These are phyloP conservation scores for Caranx ignobilis DNA, from an alignment of 2,113 vertebrate genomes.

Conservation along the genomic window DNA sequence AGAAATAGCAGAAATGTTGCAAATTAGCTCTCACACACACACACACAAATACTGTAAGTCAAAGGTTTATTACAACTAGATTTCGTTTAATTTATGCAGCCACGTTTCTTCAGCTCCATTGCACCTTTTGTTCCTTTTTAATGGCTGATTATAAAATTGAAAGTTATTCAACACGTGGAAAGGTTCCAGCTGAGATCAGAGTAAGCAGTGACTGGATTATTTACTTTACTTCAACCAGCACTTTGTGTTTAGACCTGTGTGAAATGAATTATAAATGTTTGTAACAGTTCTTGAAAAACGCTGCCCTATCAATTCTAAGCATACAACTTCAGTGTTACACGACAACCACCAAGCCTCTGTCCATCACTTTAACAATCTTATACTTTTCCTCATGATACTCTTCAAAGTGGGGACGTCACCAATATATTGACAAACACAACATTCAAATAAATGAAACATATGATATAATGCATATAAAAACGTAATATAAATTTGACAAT, in stretches of 20 bases:
- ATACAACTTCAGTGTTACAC: slow-evolving; percentile 8
- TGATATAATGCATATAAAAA: too few species aligned
- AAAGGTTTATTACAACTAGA: slow-evolving; percentile 33
- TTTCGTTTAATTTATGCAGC: slow-evolving; percentile 35
- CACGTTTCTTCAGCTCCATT: slow-evolving; percentile 17
- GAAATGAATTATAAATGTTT: slow-evolving; percentile 19
- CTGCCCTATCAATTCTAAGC: background rate
- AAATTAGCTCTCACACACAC: slow-evolving; percentile 9
- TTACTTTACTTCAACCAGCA: slow-evolving; percentile 42
- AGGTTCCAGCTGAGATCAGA: slow-evolving; percentile 32
- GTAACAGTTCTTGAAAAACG: slow-evolving; percentile 15
- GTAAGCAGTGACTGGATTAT: slow-evolving; percentile 36
- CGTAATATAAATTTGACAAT: too few species aligned
- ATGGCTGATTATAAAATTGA: slow-evolving; percentile 31
- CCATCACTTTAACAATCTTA: background rate
- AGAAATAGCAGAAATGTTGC: background rate
- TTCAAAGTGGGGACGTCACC: too few species aligned
- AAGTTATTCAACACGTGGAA: slow-evolving; percentile 52
- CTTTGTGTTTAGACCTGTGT: slow-evolving; percentile 14
- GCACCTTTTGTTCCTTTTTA: slow-evolving; percentile 39
- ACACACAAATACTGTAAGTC: slow-evolving; percentile 4
- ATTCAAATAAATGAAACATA: too few species aligned
- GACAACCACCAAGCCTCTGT: background rate
- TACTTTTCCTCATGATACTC: too few species aligned
- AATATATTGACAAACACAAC: too few species aligned